phyloP scores from a whole-genome alignment of 1,140 invertebrate genomes.

The Eupeodes corollae region DNA sequence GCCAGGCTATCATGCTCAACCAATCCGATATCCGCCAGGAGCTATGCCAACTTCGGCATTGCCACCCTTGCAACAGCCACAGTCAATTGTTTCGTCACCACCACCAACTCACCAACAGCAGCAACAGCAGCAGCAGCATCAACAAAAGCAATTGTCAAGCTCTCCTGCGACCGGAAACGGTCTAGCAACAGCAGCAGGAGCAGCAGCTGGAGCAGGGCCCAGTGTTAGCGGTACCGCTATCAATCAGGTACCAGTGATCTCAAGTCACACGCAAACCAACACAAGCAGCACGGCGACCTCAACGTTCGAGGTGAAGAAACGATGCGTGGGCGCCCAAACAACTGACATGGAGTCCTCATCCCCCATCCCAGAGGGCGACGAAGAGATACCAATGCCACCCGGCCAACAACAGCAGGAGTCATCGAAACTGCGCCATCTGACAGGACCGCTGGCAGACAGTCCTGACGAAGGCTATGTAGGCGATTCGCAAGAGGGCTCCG shows the following conservation, averaged over 20 bases:
- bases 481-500: constrained; percentile 47
- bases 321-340: constrained; percentile 48
- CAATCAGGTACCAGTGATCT: no score
- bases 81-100: neutral
- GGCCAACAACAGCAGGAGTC: constrained; percentile 10
- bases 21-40: constrained; percentile 16
- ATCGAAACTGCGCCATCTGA: constrained; percentile 30
- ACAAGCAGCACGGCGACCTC: neutral
- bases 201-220: neutral
- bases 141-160: constrained; percentile 25
- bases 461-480: constrained; percentile 80
- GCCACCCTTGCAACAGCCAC: constrained; percentile 5
- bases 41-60: constrained; percentile 4
- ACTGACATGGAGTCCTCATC: constrained; percentile 35
- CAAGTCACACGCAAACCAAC: neutral
- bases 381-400: constrained; percentile 28
- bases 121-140: constrained; percentile 38
- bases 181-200: constrained; percentile 32
- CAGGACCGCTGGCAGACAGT: constrained; percentile 62
- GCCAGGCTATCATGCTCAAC: constrained; percentile 36
- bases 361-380: constrained; percentile 16
- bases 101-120: constrained; percentile 21
- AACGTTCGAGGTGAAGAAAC: constrained; percentile 16
- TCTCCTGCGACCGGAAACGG: constrained; percentile 28
- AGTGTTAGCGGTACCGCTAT: neutral